Evolutionary conservation across 2,797 vertebrate genomes (phyloP), one percentile per base, ranked within the genome.

Genomic region (Coregonus sp.): DNA sequence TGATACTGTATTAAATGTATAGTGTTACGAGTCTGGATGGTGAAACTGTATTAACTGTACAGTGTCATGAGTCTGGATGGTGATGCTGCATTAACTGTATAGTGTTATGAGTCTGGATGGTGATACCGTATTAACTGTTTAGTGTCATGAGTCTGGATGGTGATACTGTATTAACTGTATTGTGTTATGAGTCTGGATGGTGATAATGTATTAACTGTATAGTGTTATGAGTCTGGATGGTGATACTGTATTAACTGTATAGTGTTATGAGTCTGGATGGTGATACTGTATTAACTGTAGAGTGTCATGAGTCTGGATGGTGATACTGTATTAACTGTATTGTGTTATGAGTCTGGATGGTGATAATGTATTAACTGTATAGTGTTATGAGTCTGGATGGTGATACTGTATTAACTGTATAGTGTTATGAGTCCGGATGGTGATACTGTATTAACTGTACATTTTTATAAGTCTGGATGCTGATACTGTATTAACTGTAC

Each of bases 171-270:
- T 12, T 9, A 66, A 66, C 3, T 54, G 14, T 51, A 69, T 29
- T 77, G 75, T 59, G 25, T 47, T 9, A 47, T 3, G 40, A 47
- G 40, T 47, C 40, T 47, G 40, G 40, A 0, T 47, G 40, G 9
- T 11, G 40, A 47, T 12, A 12, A 9, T 11, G 40, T 47, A 47
- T 47, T 47, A 47, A 47, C 40, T 47, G 40, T 47, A 47, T 2
- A 11, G 40, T 47, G 40, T 0, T 9, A 35, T 59, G 52, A 31
- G 16, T 65, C 5, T 72, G 12, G 50, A 56, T 15, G 20, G n/a
- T 37, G 29, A 25, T 68, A 76, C 79, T 74, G 25, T 69, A 70
- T 12, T 9, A 66, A 66, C 12, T 54, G 14, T 51, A 69, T 20
- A 77, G 75, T 59, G 25, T 47, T 2, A 47, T 11, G 40, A 47